phyloP scores from a whole-genome alignment of 2,113 vertebrate species.

The Crocuta crocuta region DNA sequence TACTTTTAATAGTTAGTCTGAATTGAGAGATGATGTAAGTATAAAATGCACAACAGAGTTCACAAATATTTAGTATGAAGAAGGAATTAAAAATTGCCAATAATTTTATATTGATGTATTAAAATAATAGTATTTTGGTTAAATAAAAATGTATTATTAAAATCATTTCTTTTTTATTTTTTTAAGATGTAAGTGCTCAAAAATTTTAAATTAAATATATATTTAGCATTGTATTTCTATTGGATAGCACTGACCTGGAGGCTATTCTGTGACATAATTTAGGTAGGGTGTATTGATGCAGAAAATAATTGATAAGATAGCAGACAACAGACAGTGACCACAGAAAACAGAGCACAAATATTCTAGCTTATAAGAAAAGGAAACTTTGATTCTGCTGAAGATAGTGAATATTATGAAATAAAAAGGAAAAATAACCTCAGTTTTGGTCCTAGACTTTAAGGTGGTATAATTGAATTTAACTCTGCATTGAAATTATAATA shows the following conservation, averaged over 20 bases:
- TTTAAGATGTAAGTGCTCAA: neutral
- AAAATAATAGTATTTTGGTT: constrained; percentile 14
- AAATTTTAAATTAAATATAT: neutral
- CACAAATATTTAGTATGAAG: neutral
- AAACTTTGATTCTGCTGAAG: neutral
- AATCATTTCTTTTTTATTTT: neutral
- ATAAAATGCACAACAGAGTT: neutral
- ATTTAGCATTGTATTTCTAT: neutral
- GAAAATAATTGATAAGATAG: neutral
- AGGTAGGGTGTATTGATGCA: neutral
- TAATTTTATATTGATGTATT: neutral
- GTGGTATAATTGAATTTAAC: neutral
- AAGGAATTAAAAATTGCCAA: neutral
- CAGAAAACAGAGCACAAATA: neutral
- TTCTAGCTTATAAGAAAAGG: neutral
- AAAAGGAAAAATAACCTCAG: neutral
- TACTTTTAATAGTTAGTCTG: neutral
- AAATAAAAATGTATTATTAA: neutral
- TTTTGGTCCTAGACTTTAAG: neutral
- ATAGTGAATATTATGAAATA: neutral
- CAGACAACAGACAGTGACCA: neutral
- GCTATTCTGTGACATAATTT: neutral
- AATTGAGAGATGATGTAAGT: neutral
- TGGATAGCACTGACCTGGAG: neutral
- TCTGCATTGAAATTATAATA: neutral